Percentiles rank a stretch among this genome's conserved stretches.
Evolutionary conservation across 1,140 invertebrate genomes (phyloP).

Genomic region (Adoxophyes honmai): DNA sequence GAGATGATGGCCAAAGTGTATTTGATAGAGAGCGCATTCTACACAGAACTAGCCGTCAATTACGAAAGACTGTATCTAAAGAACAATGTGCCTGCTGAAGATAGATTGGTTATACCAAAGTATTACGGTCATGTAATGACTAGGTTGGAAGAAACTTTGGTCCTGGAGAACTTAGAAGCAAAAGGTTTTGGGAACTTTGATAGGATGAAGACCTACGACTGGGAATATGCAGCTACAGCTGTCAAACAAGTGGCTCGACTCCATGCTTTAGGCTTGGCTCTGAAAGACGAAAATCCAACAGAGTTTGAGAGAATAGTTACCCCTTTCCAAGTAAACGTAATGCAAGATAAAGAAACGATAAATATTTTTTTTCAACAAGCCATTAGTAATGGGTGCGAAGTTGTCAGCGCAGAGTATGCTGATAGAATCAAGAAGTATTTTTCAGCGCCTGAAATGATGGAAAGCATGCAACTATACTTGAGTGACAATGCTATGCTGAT

Average conservation of each 20-base stretch:
- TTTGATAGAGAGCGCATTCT: slow-evolving; percentile 20
- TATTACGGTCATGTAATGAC: slow-evolving; percentile 18
- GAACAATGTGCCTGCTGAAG: not conserved
- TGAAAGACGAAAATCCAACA: slow-evolving; percentile 18
- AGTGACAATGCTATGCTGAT: slow-evolving; percentile 8
- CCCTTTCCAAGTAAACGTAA: not conserved
- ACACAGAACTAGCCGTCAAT: slow-evolving; percentile 10
- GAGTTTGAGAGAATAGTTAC: slow-evolving; percentile 18
- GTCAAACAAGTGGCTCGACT: slow-evolving; percentile 24
- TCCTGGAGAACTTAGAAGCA: slow-evolving; percentile 29
- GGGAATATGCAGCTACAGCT: slow-evolving; percentile 27
- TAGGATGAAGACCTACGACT: slow-evolving; percentile 28
- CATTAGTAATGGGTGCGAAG: not conserved
- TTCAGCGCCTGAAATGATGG: not conserved
- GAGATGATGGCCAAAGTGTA: slow-evolving; percentile 7
- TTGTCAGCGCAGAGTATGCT: not conserved
- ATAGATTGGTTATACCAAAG: slow-evolving; percentile 20
- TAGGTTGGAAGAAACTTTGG: slow-evolving; percentile 23
- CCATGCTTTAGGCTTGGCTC: slow-evolving; percentile 35
- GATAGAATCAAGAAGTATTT: not conserved
- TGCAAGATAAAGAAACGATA: not conserved
- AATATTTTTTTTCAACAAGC: not conserved
- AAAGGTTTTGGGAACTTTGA: slow-evolving; percentile 23
- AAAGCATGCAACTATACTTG: not conserved
- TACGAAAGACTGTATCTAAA: not conserved